phyloP scores from a whole-genome alignment of 2,113 vertebrate species.

The Delphinapterus leucas region DNA sequence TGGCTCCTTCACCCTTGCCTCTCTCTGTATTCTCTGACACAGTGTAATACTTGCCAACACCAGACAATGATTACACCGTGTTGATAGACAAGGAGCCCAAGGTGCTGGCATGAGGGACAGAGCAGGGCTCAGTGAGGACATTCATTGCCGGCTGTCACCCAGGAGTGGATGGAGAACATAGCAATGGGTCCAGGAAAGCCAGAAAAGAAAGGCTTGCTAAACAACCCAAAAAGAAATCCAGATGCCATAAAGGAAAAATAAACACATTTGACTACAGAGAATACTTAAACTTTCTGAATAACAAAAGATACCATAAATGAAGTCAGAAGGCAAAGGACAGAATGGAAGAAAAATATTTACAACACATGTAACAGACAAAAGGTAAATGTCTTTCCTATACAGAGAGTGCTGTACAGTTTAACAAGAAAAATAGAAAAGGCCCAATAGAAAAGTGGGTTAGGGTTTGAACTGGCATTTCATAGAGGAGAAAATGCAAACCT shows the following conservation, averaged over 20 bases:
- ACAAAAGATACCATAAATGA: background rate
- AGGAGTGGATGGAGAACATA: background rate
- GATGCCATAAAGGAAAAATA: background rate
- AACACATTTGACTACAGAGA: background rate
- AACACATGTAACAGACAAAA: background rate
- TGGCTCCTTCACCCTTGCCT: background rate
- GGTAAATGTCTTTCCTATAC: background rate
- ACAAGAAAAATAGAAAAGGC: background rate
- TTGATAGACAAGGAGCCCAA: conserved; percentile 10
- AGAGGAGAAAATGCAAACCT: background rate
- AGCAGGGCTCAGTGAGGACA: background rate
- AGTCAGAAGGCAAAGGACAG: background rate
- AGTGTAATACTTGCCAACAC: background rate
- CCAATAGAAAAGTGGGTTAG: background rate
- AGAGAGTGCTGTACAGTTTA: background rate
- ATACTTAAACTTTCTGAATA: background rate
- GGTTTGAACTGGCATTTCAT: background rate
- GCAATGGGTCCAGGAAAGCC: background rate
- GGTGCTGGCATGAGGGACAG: background rate
- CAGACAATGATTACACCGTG: background rate
- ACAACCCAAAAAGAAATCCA: background rate
- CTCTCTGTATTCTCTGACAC: background rate
- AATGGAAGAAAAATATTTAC: background rate
- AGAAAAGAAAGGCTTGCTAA: background rate
- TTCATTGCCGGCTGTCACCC: background rate